These are phyloP conservation scores for Eurytoma adleriae DNA, from an alignment of 2,888 invertebrate species.

Conservation along the genomic window DNA sequence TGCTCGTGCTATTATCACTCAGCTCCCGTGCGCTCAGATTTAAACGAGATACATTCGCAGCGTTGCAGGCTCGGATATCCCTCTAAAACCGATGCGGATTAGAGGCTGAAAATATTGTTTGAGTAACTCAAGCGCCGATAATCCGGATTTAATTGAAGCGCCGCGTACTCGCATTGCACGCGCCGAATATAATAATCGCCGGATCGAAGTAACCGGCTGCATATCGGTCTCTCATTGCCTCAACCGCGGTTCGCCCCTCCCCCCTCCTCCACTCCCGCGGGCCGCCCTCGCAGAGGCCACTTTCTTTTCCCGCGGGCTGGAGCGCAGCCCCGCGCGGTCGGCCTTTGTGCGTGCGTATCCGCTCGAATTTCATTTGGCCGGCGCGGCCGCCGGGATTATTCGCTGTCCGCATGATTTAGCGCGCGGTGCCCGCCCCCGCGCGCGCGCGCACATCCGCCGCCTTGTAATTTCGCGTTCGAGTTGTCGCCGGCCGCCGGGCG, in stretches of 20 bases:
- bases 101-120: neutral
- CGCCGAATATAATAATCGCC: constrained; percentile 21
- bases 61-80: neutral
- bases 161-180: neutral
- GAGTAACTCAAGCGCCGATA: neutral
- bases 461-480: constrained; percentile 46
- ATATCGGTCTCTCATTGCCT: constrained; percentile 2
- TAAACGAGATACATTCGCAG: too few relatives aligned
- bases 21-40: too few relatives aligned
- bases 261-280: neutral
- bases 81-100: constrained; percentile 1
- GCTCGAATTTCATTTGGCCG: constrained; percentile 62
- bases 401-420: constrained; percentile 57
- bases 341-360: constrained; percentile 27
- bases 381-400: constrained; percentile 48
- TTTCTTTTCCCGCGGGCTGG: constrained; percentile 17
- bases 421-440: neutral
- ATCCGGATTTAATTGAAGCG: constrained; percentile 30
- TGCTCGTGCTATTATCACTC: too few relatives aligned
- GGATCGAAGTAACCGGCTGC: neutral
- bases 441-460: neutral
- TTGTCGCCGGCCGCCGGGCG: constrained; percentile 34
- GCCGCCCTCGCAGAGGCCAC: neutral
- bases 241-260: too few relatives aligned
- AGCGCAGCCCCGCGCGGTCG: constrained; percentile 58